Evolutionary conservation across 2,113 vertebrate genomes (phyloP).

Genomic region (Jaculus jaculus): DNA sequence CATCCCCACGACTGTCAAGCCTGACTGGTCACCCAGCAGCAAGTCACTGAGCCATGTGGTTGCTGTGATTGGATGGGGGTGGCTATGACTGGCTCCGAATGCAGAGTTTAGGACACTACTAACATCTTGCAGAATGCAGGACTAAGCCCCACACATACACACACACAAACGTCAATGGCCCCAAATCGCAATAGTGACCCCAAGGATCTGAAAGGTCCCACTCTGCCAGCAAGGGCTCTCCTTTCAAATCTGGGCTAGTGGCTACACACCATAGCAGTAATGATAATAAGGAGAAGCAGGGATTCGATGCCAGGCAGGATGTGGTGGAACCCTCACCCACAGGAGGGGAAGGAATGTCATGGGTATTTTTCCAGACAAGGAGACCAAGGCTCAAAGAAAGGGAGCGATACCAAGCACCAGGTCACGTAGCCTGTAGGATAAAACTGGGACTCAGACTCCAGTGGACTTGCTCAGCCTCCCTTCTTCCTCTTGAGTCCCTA

Average conservation of each 20-base stretch:
- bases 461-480: background rate
- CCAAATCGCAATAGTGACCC: no score
- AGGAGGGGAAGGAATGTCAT: background rate
- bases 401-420: background rate
- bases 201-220: no score
- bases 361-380: background rate
- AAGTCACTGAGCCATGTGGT: no score
- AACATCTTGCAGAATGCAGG: no score
- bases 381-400: background rate
- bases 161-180: no score
- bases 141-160: no score
- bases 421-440: background rate
- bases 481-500: background rate
- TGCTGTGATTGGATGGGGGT: no score
- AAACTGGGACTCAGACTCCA: background rate
- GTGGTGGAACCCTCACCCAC: background rate
- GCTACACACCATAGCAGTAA: background rate
- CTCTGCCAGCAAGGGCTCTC: background rate
- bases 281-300: background rate
- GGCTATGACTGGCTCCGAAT: no score
- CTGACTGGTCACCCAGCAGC: no score
- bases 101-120: no score
- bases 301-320: accelerated
- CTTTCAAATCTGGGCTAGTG: background rate
- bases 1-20: no score